These are phyloP conservation scores for Phrynosoma platyrhinos DNA, from an alignment of 2,113 vertebrate genomes.

Conservation along the genomic window DNA sequence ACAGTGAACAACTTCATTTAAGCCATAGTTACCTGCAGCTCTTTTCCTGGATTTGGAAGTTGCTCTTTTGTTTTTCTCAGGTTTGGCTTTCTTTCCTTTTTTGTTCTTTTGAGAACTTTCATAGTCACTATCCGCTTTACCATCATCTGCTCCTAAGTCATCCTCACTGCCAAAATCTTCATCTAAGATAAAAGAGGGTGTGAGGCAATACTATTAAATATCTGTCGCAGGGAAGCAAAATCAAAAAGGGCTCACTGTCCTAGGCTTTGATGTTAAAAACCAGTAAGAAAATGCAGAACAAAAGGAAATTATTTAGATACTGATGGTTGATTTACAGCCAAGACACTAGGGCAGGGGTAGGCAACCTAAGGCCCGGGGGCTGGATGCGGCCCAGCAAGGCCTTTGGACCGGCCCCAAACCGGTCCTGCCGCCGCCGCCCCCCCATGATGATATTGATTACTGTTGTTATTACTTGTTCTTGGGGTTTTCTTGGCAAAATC, in stretches of 20 bases:
- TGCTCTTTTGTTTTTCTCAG: slow-evolving; percentile 84
- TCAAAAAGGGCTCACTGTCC: background rate
- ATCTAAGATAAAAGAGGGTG: slow-evolving; percentile 58
- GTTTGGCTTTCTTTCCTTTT: slow-evolving; percentile 86
- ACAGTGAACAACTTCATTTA: background rate
- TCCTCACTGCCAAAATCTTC: slow-evolving; percentile 90
- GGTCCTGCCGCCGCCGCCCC: too few relatives aligned
- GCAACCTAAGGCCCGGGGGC: too few relatives aligned
- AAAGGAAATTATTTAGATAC: background rate
- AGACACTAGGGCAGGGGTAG: too few relatives aligned
- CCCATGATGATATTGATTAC: too few relatives aligned
- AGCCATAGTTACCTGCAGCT: slow-evolving; percentile 77
- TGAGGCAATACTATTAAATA: background rate
- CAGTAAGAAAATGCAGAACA: background rate
- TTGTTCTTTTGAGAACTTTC: slow-evolving; percentile 88
- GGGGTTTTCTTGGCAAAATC: too few relatives aligned
- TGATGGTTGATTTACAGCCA: background rate
- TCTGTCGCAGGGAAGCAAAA: background rate
- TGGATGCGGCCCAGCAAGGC: too few relatives aligned
- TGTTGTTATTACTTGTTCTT: too few relatives aligned
- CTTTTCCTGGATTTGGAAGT: slow-evolving; percentile 87
- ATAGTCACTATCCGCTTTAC: slow-evolving; percentile 87
- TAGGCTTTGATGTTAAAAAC: background rate
- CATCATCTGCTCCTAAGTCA: slow-evolving; percentile 81
- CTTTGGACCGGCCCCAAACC: too few relatives aligned